A percentile compares a stretch with the other conserved stretches of the same genome.
phyloP scores from a whole-genome alignment of 2,797 vertebrate species.

The Ambastaia sidthimunki region DNA sequence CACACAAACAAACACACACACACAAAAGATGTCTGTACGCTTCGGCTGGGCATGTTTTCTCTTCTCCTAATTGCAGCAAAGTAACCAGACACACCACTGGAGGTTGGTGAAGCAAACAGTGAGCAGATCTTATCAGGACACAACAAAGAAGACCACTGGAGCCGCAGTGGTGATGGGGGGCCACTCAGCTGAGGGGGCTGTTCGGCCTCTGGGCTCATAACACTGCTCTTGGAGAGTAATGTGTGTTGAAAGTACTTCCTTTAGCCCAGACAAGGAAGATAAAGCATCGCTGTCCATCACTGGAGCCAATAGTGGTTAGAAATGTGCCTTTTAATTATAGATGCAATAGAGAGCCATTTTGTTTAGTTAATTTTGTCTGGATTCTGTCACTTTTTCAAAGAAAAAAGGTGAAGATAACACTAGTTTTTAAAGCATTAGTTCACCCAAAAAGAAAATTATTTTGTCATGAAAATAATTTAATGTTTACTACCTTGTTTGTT shows the following conservation, averaged over 20 bases:
- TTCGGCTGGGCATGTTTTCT: conserved; percentile 62
- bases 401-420: not conserved
- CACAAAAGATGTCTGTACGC: conserved; percentile 53
- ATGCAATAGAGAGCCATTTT: not conserved
- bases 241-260: conserved; percentile 6
- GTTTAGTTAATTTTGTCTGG: not conserved
- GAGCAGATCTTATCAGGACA: conserved; percentile 64
- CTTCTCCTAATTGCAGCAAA: conserved; percentile 57
- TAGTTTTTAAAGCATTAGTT: not conserved
- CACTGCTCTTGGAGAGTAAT: not conserved
- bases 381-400: not conserved
- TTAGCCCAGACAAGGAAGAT: conserved; percentile 13
- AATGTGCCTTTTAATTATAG: conserved; percentile 22
- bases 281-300: conserved; percentile 8
- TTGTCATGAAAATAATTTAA: too few species aligned
- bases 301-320: not conserved
- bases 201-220: not conserved
- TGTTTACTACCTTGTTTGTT: too few species aligned
- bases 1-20: conserved; percentile 8
- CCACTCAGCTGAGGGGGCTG: not conserved
- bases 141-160: conserved; percentile 60
- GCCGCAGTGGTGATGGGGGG: conserved; percentile 11
- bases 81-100: conserved; percentile 62
- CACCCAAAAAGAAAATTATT: too few species aligned
- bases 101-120: conserved; percentile 60